Evolutionary conservation across 2,113 vertebrate genomes (phyloP).

Genomic region (Actenoides lindsayi): DNA sequence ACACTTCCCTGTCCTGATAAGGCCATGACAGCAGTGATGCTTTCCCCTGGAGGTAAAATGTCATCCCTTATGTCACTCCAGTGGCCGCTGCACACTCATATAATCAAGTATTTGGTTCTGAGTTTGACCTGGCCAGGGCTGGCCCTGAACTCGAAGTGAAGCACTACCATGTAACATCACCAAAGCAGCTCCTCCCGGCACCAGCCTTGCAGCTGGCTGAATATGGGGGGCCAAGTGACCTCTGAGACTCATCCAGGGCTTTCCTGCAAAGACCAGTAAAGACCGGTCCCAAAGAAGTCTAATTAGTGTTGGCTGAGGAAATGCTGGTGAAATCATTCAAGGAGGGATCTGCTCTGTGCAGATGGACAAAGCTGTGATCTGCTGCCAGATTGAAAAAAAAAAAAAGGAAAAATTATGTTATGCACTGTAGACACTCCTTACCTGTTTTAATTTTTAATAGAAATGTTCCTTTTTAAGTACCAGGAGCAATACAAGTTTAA

Average conservation of each 20-base stretch:
- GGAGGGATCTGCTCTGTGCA: neutral
- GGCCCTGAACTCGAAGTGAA: neutral
- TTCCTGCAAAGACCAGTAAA: neutral
- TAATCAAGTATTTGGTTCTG: neutral
- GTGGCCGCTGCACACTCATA: fast-evolving
- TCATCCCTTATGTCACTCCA: neutral
- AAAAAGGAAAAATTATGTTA: neutral
- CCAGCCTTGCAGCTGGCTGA: neutral
- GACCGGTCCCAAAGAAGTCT: neutral
- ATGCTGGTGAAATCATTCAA: neutral
- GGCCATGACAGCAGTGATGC: neutral
- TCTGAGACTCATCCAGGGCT: neutral
- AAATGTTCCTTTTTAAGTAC: slow-evolving; percentile 17
- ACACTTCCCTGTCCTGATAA: neutral
- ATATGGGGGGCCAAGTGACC: neutral
- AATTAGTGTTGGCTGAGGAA: neutral
- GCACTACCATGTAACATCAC: neutral
- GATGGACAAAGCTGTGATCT: neutral
- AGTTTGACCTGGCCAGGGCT: neutral
- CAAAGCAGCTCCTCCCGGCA: neutral
- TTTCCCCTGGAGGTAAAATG: neutral
- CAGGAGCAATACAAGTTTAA: slow-evolving; percentile 10
- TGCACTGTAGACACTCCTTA: neutral
- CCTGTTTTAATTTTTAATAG: slow-evolving; percentile 64
- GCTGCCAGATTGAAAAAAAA: neutral